These are phyloP conservation scores for Apistogramma diplotaenia DNA, from an alignment of 2,113 vertebrate genomes.

Conservation along the genomic window DNA sequence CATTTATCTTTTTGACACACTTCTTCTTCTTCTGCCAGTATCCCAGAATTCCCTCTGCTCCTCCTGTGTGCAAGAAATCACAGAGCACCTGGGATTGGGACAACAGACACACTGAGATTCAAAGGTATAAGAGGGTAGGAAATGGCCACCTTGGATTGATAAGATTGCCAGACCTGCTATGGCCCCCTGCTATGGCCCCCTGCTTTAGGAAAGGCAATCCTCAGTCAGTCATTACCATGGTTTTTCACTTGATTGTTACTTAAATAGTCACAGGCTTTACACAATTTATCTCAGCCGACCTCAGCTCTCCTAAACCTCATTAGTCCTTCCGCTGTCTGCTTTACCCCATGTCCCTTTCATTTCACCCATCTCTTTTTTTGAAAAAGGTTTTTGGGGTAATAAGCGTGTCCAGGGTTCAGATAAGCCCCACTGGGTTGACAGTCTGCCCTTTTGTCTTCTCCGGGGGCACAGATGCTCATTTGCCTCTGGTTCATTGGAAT, in stretches of 20 bases:
- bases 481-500: conserved; percentile 2
- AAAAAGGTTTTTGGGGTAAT: neutral
- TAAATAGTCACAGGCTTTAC: neutral
- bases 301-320: neutral
- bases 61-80: neutral
- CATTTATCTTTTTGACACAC: too few species aligned
- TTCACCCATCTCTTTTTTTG: neutral
- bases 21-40: neutral
- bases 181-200: neutral
- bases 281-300: neutral
- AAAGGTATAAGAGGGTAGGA: neutral
- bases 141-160: neutral
- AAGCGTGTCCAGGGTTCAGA: conserved; percentile 46
- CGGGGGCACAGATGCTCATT: conserved; percentile 46
- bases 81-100: neutral
- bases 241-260: neutral
- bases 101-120: neutral
- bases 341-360: neutral
- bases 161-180: neutral
- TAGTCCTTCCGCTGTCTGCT: conserved; percentile 12
- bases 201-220: too few species aligned
- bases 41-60: neutral
- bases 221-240: neutral
- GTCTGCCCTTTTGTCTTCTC: conserved; percentile 42
- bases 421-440: conserved; percentile 42